Evolutionary conservation across 2,113 vertebrate species (phyloP), one percentile per base, ranked within the genome.

Genomic region (Corythornis vintsioides): DNA sequence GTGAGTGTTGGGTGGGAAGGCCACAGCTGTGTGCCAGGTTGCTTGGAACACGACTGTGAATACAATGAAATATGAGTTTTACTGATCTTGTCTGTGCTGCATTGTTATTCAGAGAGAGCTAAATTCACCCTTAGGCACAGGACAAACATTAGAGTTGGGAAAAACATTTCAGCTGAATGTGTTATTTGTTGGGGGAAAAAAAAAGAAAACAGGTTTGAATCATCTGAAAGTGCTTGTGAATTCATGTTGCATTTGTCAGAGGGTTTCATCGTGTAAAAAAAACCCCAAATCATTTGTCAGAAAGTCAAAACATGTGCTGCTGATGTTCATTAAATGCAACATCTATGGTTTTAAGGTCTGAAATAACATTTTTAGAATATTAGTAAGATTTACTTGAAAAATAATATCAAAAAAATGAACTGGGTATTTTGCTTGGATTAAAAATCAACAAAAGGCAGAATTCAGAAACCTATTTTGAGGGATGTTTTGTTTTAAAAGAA

Each of bases 61-160:
- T 35, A 11, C 42, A 67, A 70, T 40, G 88, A 91, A 93, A 80
- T 47, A 43, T 83, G 90, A 89, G 78, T 55, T 91, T 67, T 90
- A 91, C 86, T 71, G 88, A 90, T 91, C 89, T 17, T 59, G 89
- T 85, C 93, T 91, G 87, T 45, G 6, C 81, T 9, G 12, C 89
- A 50, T 93, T 86, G 93, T 89, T 93, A 93, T 72, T 94, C 91
- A 92, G 78, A 45, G 38, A 1, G 72, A 63, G 69, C 6, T 9
- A 64, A 76, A 93, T 59, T 69, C 81, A 76, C 80, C 88, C 83
- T 43, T 5, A 42, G 83, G 88, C 88, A 15, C 86, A 93, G 90
- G 80, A 75, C 86, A n/a, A 69, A 53, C 83, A 15, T 60, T 42
- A 15, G 77, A 42, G 50, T 16, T 33, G 77, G 74, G 88, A 11